A percentile compares a stretch with the other conserved stretches of the same genome.
Conservation (phyloP, 2,888 invertebrate genomes). For the Metellina segmentata region DNA sequence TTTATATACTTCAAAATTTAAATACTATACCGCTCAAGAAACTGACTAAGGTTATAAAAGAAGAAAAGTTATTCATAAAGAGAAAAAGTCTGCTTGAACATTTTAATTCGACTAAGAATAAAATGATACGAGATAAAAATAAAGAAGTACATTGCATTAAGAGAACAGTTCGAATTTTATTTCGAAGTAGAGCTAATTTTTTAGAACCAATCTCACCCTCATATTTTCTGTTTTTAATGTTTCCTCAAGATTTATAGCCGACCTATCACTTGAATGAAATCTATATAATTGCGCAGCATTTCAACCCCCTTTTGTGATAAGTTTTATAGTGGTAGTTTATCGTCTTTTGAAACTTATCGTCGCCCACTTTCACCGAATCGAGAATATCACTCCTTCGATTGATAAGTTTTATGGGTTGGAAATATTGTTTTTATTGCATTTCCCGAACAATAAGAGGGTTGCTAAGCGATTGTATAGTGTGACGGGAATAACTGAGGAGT, state of each 20-base stretch:
- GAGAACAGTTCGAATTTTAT: no score
- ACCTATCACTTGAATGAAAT: neutral
- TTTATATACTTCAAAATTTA: no score
- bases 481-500: neutral
- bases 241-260: neutral
- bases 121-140: no score
- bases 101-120: no score
- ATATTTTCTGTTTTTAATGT: no score
- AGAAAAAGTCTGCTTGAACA: no score
- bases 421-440: neutral
- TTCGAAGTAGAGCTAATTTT: no score
- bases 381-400: neutral
- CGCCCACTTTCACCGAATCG: neutral
- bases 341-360: neutral
- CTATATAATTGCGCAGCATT: neutral
- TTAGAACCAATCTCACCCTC: no score
- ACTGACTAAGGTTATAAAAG: no score
- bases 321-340: neutral
- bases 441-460: neutral
- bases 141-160: no score
- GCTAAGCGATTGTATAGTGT: neutral
- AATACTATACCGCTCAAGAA: no score
- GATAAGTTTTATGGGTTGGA: neutral
- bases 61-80: no score
- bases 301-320: neutral